Evolutionary conservation across 2,113 vertebrate genomes (phyloP).

Genomic region (Callipepla squamata): DNA sequence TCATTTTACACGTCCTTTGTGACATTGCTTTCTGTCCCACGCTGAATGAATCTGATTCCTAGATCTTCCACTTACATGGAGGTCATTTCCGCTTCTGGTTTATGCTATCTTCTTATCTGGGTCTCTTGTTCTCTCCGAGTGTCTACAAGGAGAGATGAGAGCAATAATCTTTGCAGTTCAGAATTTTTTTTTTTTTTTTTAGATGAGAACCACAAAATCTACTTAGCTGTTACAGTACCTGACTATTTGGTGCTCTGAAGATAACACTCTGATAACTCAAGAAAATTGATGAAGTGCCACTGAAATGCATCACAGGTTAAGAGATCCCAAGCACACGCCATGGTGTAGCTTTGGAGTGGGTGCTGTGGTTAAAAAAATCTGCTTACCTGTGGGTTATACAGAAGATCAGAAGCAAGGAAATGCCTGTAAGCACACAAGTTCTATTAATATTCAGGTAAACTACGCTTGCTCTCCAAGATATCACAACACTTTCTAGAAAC

Average conservation of each 20-base stretch:
- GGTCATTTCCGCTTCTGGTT: neutral
- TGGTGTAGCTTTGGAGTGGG: fast-evolving
- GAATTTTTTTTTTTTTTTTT: neutral
- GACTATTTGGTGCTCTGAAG: neutral
- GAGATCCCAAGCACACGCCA: neutral
- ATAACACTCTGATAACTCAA: neutral
- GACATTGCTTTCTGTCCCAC: neutral
- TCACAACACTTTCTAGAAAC: slow-evolving; percentile 43
- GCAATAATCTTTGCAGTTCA: neutral
- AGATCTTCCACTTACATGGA: neutral
- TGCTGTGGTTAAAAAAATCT: neutral
- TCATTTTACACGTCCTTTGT: neutral
- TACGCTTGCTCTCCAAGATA: neutral
- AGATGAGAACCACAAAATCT: neutral
- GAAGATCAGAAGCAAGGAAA: neutral
- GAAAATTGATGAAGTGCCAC: neutral
- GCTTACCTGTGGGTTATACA: neutral
- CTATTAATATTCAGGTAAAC: neutral
- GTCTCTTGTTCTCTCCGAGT: neutral
- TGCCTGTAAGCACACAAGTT: neutral
- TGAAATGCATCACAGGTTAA: neutral
- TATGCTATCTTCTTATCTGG: neutral
- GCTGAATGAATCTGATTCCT: neutral
- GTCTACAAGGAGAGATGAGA: neutral
- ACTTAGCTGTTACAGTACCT: neutral